Percentiles rank a stretch among this genome's conserved stretches.
phyloP scores from a whole-genome alignment of 1,140 invertebrate genomes.

The Zophobas atratus region DNA sequence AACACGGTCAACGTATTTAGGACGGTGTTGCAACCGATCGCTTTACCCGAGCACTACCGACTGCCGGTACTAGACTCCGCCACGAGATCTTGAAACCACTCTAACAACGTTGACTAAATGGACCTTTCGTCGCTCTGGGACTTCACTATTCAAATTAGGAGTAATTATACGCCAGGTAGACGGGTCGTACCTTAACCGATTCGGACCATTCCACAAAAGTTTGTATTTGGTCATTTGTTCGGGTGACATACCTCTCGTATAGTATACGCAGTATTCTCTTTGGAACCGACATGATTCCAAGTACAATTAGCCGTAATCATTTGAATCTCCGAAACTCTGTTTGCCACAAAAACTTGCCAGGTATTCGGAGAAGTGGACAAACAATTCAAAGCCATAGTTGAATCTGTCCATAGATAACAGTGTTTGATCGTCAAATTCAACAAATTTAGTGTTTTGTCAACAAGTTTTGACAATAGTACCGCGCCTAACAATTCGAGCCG shows the following conservation, averaged over 20 bases:
- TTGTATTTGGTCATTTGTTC: constrained; percentile 17
- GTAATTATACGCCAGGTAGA: background rate
- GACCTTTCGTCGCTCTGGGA: background rate
- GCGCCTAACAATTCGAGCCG: constrained; percentile 61
- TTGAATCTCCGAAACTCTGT: constrained; percentile 44
- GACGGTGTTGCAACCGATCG: too few species aligned
- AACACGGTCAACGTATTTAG: too few species aligned
- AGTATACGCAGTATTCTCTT: constrained; percentile 50
- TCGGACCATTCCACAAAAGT: constrained; percentile 52
- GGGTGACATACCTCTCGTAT: constrained; percentile 11
- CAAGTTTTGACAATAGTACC: constrained; percentile 51
- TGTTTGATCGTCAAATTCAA: constrained; percentile 13
- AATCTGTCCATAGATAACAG: constrained; percentile 46
- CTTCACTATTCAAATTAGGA: background rate
- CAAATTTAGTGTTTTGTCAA: constrained; percentile 20
- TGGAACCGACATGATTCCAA: constrained; percentile 46
- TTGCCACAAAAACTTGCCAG: constrained; percentile 8
- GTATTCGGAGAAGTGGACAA: background rate
- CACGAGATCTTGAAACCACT: too few species aligned
- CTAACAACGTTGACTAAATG: background rate
- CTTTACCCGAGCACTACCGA: too few species aligned
- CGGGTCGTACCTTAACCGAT: constrained; percentile 39
- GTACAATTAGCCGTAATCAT: constrained; percentile 43
- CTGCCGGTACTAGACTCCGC: too few species aligned
- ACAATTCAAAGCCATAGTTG: constrained; percentile 46